Base-by-base conservation (phyloP, 2,113 vertebrate species). In the Geothlypis trichas region DNA sequence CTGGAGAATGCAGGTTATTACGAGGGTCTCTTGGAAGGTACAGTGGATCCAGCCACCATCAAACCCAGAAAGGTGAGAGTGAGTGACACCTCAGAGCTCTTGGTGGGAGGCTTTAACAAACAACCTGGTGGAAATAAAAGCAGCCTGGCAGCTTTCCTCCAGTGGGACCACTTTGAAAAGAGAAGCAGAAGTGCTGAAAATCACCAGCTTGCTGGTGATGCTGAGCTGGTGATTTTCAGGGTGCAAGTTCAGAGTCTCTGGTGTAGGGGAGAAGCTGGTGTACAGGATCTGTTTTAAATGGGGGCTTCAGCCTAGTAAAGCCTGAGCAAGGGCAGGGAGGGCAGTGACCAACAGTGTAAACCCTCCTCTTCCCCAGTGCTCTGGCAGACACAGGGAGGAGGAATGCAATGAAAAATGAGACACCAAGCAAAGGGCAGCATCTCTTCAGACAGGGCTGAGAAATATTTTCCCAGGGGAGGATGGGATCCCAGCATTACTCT, bases 1-100 rank as follows among this genome's bases (percentile, higher is more conserved):
- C 97, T 97, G 12, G 99, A 99, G 41, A 99, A 99, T 0, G 98
- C 97, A 42, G 97, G 97, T 31, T 99, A 98, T 90, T 99, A 99
- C 3, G 95, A 98, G 78, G 98, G 98, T 62, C 88, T 98, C 61
- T 72, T 99, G 93, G 98, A 98, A 88, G 96, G 93, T 2, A 80
- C 67, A 8, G 7, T 95, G 69, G 98, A 99, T 52, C 97, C 98
- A 59, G 93, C 95, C 89, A 98, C 98, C 37, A 89, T 98, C 83
- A 97, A 95, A 63, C 96, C 98, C 46, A 97, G 98, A 87, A 96
- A 98, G 97, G 98, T 98, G 80, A 98, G 98, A 51, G 16, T 15
- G 23, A 22, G 4, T 5, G 19, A 30, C 37, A 23, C 30, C 22
- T 71, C 52, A 52, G 15, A 46, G 42, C 33, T 65, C 35, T 44